Percentiles rank a stretch among this genome's conserved stretches.
Conservation (phyloP, 2,113 vertebrate species). For the Antechinus flavipes region DNA sequence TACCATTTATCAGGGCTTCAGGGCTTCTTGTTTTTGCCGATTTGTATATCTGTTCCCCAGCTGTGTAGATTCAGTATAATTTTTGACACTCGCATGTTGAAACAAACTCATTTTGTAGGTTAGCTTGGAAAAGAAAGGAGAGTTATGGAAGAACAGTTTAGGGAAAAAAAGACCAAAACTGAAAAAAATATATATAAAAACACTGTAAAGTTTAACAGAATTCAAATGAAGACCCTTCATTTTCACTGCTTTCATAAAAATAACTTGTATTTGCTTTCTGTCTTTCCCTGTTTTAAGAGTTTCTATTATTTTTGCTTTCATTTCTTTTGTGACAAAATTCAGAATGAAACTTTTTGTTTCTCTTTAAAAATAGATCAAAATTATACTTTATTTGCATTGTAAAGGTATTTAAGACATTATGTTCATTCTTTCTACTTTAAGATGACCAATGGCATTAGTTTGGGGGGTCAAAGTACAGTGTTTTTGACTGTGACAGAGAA, state of each 20-base stretch:
- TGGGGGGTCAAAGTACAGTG: too few species aligned
- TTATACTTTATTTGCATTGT: background rate
- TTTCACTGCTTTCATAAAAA: background rate
- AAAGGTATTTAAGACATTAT: background rate
- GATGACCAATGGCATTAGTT: too few species aligned
- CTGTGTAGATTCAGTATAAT: background rate
- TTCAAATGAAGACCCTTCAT: background rate
- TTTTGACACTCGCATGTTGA: background rate
- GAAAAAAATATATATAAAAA: background rate
- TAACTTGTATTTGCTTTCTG: background rate
- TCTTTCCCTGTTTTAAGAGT: background rate
- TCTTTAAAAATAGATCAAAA: background rate
- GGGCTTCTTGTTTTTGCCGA: background rate
- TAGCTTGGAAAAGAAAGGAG: background rate
- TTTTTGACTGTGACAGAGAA: too few species aligned
- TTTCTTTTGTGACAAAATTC: background rate
- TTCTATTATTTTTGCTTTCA: background rate
- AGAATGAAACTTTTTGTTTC: background rate
- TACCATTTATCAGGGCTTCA: constrained; percentile 44
- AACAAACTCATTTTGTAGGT: background rate
- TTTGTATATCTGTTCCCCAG: background rate
- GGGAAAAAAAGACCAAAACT: background rate
- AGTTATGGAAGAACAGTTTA: background rate
- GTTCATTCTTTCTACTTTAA: too few species aligned
- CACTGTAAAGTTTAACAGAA: background rate